Base-by-base conservation (phyloP, 2,797 vertebrate genomes). In the Nasua narica region DNA sequence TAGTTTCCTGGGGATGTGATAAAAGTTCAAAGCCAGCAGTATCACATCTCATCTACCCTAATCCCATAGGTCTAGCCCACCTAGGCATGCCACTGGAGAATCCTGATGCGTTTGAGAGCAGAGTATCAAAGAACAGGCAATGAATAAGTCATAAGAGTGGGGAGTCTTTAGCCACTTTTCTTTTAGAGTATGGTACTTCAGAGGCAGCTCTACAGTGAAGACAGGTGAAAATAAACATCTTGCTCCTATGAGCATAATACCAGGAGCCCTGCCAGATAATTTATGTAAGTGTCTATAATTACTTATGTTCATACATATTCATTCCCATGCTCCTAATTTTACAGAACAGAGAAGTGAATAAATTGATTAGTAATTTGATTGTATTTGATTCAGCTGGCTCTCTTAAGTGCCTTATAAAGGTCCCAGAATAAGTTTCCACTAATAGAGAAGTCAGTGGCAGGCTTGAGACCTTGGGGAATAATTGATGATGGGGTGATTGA, bases 271-370 rank as follows among this genome's bases (percentile, higher is more conserved):
- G 92, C 76, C 96, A 97, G 92, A 97, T 98, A 98, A 98, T 98
- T 98, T 98, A 98, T 98, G 97, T 98, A 98, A 98, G 94, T 97
- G 69, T 98, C 97, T 97, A 40, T 98, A 98, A 98, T 99, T 98
- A 95, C 58, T 94, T 15, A 18, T 67, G 89, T 94, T 98, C 96
- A 98, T 98, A 97, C 98, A 98, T 98, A 99, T 98, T 98, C 97
- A 99, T 98, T 97, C 94, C 91, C 74, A 94, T 97, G 97, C 85
- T 98, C 96, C 94, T 96, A 97, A 97, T 96, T 98, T 98, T 95
- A 91, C 94, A 98, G 97, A 97, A 97, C 96, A 98, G 94, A 96
- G 67, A 98, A 98, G 85, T 96, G 98, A 98, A 98, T 97, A 97
- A 29, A 54, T 93, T 98, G 98, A 98, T 98, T 98, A 98, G 97